Percentiles rank a stretch among this genome's conserved stretches.
phyloP scores from a whole-genome alignment of 1,140 invertebrate species.

The Drosophila triauraria region DNA sequence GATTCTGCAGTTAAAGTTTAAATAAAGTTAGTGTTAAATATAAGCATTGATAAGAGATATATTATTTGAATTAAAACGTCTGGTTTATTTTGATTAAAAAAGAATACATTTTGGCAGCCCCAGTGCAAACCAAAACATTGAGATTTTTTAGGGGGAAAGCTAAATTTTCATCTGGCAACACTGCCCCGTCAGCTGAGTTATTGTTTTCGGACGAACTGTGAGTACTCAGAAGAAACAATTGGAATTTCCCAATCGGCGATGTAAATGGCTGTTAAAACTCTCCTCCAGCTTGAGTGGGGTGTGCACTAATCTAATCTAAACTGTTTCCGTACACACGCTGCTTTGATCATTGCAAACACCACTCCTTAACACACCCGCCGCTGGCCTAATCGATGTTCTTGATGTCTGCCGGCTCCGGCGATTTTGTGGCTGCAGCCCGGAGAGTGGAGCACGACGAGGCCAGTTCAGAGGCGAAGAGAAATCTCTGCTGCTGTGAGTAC shows the following conservation, averaged over 20 bases:
- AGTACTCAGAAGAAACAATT: conserved; percentile 27
- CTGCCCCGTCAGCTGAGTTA: conserved; percentile 21
- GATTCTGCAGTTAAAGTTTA: conserved; percentile 86
- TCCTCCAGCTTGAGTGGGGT: not conserved
- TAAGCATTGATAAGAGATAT: not conserved
- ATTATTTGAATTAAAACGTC: not conserved
- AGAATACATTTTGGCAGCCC: not conserved
- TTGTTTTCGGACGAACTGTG: conserved; percentile 26
- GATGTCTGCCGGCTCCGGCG: conserved; percentile 29
- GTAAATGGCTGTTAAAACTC: not conserved
- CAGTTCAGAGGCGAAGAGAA: not conserved
- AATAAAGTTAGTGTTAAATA: conserved; percentile 35
- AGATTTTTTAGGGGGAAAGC: too few species aligned
- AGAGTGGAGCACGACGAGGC: conserved; percentile 49
- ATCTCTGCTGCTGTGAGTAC: conserved; percentile 88
- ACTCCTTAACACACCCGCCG: not conserved
- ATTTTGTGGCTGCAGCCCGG: conserved; percentile 44
- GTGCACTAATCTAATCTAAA: conserved; percentile 40
- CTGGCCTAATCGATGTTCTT: conserved; percentile 44
- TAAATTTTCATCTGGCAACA: too few species aligned
- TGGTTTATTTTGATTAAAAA: not conserved
- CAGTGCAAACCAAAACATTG: too few species aligned
- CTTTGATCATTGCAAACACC: conserved; percentile 16
- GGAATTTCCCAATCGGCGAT: not conserved
- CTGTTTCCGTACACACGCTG: conserved; percentile 59